A percentile compares a stretch with the other conserved stretches of the same genome.
Evolutionary conservation across 2,797 vertebrate genomes (phyloP).

Genomic region (Bradypodion pumilum): DNA sequence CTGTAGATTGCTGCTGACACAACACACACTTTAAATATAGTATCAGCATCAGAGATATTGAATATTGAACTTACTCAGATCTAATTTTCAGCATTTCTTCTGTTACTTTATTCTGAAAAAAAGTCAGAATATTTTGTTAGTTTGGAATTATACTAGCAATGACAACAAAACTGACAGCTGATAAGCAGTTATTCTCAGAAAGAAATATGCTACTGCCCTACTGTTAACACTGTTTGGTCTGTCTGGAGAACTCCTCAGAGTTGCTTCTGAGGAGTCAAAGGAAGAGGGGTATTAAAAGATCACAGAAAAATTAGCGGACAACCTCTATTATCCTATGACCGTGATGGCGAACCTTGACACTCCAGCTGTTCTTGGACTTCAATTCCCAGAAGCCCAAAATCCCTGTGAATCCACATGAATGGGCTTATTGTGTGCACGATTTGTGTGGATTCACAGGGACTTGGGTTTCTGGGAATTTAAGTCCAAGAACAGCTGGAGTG

Average conservation of each 20-base stretch:
- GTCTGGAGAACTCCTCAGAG: background rate
- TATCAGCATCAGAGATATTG: conserved; percentile 19
- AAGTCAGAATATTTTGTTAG: background rate
- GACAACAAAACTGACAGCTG: background rate
- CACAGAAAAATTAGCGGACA: too few relatives aligned
- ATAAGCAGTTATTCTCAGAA: background rate
- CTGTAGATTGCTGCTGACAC: conserved; percentile 8
- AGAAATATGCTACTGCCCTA: background rate
- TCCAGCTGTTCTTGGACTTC: too few relatives aligned
- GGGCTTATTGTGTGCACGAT: too few relatives aligned
- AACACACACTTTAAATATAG: background rate
- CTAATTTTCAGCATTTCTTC: conserved; percentile 81
- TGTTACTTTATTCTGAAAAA: conserved; percentile 75
- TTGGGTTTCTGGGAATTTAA: too few relatives aligned
- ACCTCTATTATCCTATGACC: too few relatives aligned
- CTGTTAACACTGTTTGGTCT: background rate
- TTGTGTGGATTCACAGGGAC: too few relatives aligned
- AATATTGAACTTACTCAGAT: conserved; percentile 80
- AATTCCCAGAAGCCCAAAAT: too few relatives aligned
- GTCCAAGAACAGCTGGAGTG: too few relatives aligned
- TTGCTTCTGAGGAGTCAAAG: background rate
- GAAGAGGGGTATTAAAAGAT: background rate
- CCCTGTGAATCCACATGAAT: too few relatives aligned
- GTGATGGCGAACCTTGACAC: too few relatives aligned
- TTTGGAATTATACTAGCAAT: background rate